These are phyloP conservation scores for Drosophila pseudoobscura DNA, from an alignment of 1,140 invertebrate genomes.

Conservation along the genomic window DNA sequence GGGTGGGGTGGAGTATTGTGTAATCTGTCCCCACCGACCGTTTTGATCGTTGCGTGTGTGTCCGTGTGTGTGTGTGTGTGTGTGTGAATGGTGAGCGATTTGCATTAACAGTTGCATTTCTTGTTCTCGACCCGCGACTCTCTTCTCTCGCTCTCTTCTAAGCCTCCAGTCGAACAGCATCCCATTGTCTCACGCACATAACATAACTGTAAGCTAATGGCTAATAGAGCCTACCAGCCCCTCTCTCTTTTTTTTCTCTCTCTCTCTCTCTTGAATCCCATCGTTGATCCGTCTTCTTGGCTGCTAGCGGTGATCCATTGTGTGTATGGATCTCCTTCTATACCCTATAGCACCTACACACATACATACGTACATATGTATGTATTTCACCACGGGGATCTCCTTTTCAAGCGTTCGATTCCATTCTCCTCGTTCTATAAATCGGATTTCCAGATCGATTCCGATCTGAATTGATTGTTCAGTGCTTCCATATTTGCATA, in stretches of 20 bases:
- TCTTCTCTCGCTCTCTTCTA: constrained; percentile 22
- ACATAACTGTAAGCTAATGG: constrained; percentile 77
- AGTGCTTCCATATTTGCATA: no score
- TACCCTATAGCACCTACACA: constrained; percentile 31
- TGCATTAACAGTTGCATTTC: constrained; percentile 81
- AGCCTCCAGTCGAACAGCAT: constrained; percentile 7
- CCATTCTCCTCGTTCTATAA: not conserved
- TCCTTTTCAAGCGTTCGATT: constrained; percentile 20
- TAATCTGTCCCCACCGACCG: constrained; percentile 55
- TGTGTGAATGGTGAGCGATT: constrained; percentile 41
- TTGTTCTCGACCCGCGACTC: constrained; percentile 55
- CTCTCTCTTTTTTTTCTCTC: constrained; percentile 19
- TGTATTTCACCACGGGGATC: not conserved
- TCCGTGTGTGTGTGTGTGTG: constrained; percentile 1
- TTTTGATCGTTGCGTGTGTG: constrained; percentile 41
- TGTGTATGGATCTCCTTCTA: constrained; percentile 11
- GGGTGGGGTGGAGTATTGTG: constrained; percentile 17
- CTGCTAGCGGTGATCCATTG: constrained; percentile 60
- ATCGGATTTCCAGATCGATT: constrained; percentile 1
- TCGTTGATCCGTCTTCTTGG: not conserved
- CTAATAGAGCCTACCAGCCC: constrained; percentile 61
- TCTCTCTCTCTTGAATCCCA: constrained; percentile 25
- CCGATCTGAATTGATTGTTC: no score
- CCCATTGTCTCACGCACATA: constrained; percentile 68
- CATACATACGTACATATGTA: constrained; percentile 18